Evolutionary conservation across 53 echinoderm and acorn worm genomes (phyloP), one percentile per base, ranked within the genome.

Genomic region (Actinopyga echinites): DNA sequence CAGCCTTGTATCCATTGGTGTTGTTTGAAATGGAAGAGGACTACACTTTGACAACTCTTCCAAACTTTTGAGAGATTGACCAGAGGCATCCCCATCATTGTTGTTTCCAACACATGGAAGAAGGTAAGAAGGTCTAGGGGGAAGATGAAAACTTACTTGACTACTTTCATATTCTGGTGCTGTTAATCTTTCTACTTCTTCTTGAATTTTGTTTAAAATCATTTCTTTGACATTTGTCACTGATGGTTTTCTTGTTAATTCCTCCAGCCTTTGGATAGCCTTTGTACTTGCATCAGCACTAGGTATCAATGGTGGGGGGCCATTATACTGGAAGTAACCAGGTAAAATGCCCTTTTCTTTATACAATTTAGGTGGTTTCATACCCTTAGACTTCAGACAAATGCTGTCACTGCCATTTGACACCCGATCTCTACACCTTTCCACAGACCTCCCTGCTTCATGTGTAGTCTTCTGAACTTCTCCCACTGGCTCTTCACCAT

Each of bases 161-260:
- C 56, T 53, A 4, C 28, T 62, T 29, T 62, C 26, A 21, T 77
- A 52, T 9, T 56, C 56, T 32, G 77, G 52, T 26, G 53, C 55
- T 30, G 54, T 77, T 19, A 77, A 49, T 21, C 77, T 77, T 31
- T 77, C 77, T 11, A 77, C 77, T 32, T 77, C 77, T 34, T 77
- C 77, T 30, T 77, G 77, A 30, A 77, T 77, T 56, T 77, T 77
- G 56, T n/a, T 77, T 29, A 77, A 56, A 55, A 77, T 77, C 77
- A 77, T 77, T 33, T 77, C 77, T 20, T 77, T 77, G 45, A 77
- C 77, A 56, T 77, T 77, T 26, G 77, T 77, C 45, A 77, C 77
- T 29, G 77, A 52, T 26, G 77, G 77, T 33, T 77, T 77, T 20
- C 77, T 77, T 23, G 77, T 77, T 31, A 77, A 32, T 77, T 77